Base-by-base conservation (phyloP, 2,888 invertebrate species). In the Pasiphila rectangulata region DNA sequence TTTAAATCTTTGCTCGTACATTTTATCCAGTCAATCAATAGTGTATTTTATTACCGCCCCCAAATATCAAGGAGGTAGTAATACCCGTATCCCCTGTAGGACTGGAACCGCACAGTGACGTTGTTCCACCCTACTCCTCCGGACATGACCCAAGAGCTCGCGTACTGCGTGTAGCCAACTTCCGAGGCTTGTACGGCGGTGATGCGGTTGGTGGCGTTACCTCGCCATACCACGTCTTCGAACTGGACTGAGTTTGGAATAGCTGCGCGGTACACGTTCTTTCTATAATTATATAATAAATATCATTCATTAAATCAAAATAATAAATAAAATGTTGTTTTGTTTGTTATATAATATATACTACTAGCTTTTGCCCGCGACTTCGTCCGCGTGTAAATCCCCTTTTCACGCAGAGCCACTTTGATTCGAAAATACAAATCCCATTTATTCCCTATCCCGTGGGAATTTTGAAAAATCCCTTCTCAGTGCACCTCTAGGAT, bases 11-110 rank as follows among this genome's bases (percentile, higher is more conserved):
- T n/a, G n/a, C n/a, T n/a, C n/a, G n/a, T n/a, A n/a, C n/a, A n/a
- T n/a, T n/a, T n/a, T n/a, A n/a, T n/a, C n/a, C n/a, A n/a, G n/a
- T n/a, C n/a, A n/a, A n/a, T n/a, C n/a, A n/a, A n/a, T n/a, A n/a
- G n/a, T n/a, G n/a, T n/a, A n/a, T n/a, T n/a, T 12, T 15, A 19
- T 4, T 34, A 34, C 2, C 20, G 38, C 15, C 83, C 83, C 75
- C 76, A 84, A 30, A 85, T 61, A 4, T 78, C 77, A 1, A 84
- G 51, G 0, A 63, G 48, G 46, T 81, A 85, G 47, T 85, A 72
- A 41, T 74, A 86, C 0, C 85, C 85, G 12, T 71, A 74, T 0
- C 84, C 78, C 1, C 69, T 63, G 0, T 68, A 61, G 0, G 81
- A 70, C 7, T 78, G 73, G 2, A 78, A 64, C 10, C 83, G 59